Evolutionary conservation across 1,140 invertebrate species (phyloP).

Genomic region (Hyposmocoma kahamanoa): DNA sequence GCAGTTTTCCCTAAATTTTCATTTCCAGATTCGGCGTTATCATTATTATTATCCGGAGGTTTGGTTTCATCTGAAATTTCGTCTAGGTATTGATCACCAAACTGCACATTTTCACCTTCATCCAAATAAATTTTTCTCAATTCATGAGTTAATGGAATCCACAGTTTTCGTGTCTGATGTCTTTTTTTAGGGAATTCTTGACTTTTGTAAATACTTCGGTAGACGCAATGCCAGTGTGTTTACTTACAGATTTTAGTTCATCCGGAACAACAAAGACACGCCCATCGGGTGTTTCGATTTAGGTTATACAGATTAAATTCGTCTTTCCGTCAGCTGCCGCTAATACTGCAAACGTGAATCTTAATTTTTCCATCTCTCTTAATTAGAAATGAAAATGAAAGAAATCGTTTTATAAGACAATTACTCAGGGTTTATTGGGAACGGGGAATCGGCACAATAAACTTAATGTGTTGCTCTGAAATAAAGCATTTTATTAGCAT

Average conservation of each 20-base stretch:
- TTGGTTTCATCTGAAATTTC: slow-evolving; percentile 14
- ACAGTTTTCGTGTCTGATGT: slow-evolving; percentile 18
- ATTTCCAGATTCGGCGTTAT: slow-evolving; percentile 10
- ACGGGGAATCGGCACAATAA: no score
- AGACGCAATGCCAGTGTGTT: slow-evolving; percentile 16
- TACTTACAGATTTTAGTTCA: slow-evolving; percentile 14
- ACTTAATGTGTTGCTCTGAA: no score
- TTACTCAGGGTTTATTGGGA: no score
- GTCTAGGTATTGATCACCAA: slow-evolving; percentile 13
- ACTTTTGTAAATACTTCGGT: slow-evolving; percentile 13
- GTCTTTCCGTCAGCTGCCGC: slow-evolving; percentile 9
- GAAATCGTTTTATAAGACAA: slow-evolving; percentile 3
- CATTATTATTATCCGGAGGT: slow-evolving; percentile 11
- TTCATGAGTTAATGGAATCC: slow-evolving; percentile 13
- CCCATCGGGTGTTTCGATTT: slow-evolving; percentile 22
- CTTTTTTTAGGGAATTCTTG: slow-evolving; percentile 18
- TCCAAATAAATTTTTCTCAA: slow-evolving; percentile 12
- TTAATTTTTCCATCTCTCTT: slow-evolving; percentile 15
- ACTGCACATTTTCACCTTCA: slow-evolving; percentile 16
- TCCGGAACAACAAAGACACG: slow-evolving; percentile 18
- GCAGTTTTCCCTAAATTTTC: slow-evolving; percentile 15
- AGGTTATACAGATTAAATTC: slow-evolving; percentile 23
- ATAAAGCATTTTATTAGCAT: no score
- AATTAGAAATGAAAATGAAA: not conserved
- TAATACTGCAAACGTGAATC: slow-evolving; percentile 18